Base-by-base conservation (phyloP, 2,113 vertebrate species). In the Myocastor coypus region DNA sequence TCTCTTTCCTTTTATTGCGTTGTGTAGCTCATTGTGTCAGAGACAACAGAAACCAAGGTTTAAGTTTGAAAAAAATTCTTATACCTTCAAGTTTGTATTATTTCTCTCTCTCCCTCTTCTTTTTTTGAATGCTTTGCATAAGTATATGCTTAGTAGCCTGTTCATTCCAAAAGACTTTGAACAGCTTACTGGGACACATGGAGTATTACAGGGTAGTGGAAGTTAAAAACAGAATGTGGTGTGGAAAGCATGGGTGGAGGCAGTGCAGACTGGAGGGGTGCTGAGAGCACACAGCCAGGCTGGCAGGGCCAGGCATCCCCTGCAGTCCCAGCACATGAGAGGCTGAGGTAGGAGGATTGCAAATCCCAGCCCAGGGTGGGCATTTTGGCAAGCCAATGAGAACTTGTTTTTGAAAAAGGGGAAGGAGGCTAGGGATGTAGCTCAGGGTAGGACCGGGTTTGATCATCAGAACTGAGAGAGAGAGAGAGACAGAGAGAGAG, bases 31-130 rank as follows among this genome's bases (percentile, higher is more conserved):
- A 64, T 42, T 20, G 9, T 84, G 30, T 82, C 26, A 73, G 71
- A 32, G 57, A 84, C 52, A 63, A 94, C 89, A 94, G 13, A 75
- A 89, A 42, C 11, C n/a, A 83, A n/a, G 40, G 7, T 94, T 94
- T 52, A 89, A 32, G 42, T 84, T 57, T 93, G 28, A 83, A 30
- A 69, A n/a, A 69, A 69, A 52, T 91, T 88, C 37, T 88, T 91
- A 0, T 8, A 16, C 75, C 20, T 96, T 92, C 37, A 93, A 5
- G 55, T 40, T 89, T 42, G 20, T 91, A 69, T 85, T 42, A 19
- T 32, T 94, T 80, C 24, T 73, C 28, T 92, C 52, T 55, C 55
- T 55, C 55, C 13, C 14, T 55, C 14, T 55, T 57, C 55, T 66
- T 46, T 40, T 32, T 7, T 37, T 80, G 85, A 83, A 63, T 42